Conservation (phyloP, 2,113 vertebrate genomes). For the Nannobrachium achirus region DNA sequence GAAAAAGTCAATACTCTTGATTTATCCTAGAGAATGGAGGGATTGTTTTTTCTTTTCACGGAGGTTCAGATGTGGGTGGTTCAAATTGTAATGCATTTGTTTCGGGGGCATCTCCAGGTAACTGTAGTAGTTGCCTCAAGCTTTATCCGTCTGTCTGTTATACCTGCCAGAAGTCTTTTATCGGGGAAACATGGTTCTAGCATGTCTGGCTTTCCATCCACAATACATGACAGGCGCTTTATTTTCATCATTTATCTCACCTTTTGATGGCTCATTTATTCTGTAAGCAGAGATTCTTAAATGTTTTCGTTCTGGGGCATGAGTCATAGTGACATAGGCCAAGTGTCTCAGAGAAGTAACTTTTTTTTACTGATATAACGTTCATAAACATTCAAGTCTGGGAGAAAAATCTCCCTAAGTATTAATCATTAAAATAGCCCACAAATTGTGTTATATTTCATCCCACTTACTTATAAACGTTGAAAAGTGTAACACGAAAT, state of each 20-base stretch:
- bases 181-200: neutral
- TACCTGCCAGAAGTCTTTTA: constrained; percentile 23
- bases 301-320: neutral
- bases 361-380: too few relatives aligned
- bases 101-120: constrained; percentile 37
- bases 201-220: neutral
- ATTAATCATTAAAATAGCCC: too few relatives aligned
- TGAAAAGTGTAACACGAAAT: too few relatives aligned
- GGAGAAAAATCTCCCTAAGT: too few relatives aligned
- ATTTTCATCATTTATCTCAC: neutral
- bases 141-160: constrained; percentile 11
- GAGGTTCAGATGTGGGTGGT: neutral
- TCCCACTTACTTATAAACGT: too few relatives aligned
- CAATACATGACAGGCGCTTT: neutral
- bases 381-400: too few relatives aligned
- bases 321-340: neutral
- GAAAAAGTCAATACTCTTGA: constrained; percentile 22
- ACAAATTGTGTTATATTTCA: neutral
- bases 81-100: constrained; percentile 36
- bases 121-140: constrained; percentile 29
- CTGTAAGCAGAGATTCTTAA: neutral
- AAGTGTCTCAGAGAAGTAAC: neutral
- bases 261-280: neutral
- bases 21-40: neutral
- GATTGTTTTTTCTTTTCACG: constrained; percentile 19